A percentile compares a stretch with the other conserved stretches of the same genome.
Conservation (phyloP, 2,888 invertebrate genomes). For the Sussaba pulchella region DNA sequence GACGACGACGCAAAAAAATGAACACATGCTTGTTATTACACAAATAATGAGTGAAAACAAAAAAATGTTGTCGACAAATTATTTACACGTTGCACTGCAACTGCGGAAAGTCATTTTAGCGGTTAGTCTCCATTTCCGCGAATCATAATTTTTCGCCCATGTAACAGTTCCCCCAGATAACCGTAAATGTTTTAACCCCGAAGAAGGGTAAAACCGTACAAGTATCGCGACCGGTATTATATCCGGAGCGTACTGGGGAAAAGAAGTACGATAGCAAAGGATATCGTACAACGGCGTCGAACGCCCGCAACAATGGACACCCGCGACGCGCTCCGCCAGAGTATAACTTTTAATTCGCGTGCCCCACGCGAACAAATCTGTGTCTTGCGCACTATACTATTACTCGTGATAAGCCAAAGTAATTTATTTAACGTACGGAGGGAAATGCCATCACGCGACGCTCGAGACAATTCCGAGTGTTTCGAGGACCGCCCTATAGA, state of each 20-base stretch:
- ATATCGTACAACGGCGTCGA: too few relatives aligned
- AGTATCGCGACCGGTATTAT: background rate
- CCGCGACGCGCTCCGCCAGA: conserved; percentile 52
- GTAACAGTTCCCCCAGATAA: conserved; percentile 18
- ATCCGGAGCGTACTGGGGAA: background rate
- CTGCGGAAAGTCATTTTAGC: conserved; percentile 16
- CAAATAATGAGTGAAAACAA: background rate
- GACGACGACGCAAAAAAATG: background rate
- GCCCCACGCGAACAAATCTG: conserved; percentile 83
- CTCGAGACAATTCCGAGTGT: conserved; percentile 63
- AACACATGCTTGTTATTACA: too few relatives aligned
- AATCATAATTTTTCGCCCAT: conserved; percentile 15
- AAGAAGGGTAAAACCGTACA: conserved; percentile 37
- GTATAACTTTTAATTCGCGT: conserved; percentile 83
- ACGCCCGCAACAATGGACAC: conserved; percentile 7
- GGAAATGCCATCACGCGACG: conserved; percentile 83
- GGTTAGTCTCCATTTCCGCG: background rate
- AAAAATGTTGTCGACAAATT: conserved; percentile 10
- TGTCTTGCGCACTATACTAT: conserved; percentile 83
- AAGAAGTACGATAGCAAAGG: background rate
- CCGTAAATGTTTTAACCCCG: background rate
- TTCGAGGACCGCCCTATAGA: conserved; percentile 45
- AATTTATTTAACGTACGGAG: conserved; percentile 83
- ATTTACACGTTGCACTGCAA: background rate
- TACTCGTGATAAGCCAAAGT: conserved; percentile 83